Conservation (phyloP, 2,888 invertebrate genomes). For the Drosophila lutescens region DNA sequence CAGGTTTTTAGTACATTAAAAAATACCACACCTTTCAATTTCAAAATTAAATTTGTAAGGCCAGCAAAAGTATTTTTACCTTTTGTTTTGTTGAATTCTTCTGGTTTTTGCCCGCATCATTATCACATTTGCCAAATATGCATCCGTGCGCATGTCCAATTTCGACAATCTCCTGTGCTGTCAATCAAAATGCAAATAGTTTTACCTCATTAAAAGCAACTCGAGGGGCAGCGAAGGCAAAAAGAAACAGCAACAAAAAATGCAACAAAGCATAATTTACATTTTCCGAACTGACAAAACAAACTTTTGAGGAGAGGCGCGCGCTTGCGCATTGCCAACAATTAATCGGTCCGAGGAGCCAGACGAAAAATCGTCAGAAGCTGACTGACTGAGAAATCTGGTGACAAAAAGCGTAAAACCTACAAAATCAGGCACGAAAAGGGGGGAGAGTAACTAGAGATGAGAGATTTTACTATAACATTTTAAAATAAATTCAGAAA, state of each 20-base stretch:
- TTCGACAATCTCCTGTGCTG: conserved; percentile 69
- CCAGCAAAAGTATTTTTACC: conserved; percentile 8
- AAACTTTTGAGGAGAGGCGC: conserved; percentile 40
- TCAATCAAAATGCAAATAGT: conserved; percentile 77
- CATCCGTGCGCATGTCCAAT: conserved; percentile 57
- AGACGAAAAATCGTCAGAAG: conserved; percentile 1
- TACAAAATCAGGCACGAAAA: conserved; percentile 14
- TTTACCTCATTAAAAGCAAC: conserved; percentile 71
- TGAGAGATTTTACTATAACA: background rate
- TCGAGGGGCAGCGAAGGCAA: conserved; percentile 20
- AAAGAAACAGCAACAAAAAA: conserved; percentile 29
- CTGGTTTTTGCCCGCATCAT: conserved; percentile 41
- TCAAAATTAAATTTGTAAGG: conserved; percentile 17
- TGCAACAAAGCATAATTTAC: conserved; percentile 63
- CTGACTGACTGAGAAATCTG: conserved; percentile 38
- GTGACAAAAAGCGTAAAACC: conserved; percentile 50
- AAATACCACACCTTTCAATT: conserved; percentile 35
- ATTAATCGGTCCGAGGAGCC: conserved; percentile 49
- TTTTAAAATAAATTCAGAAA: no score
- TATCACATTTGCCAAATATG: conserved; percentile 70
- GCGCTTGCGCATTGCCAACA: conserved; percentile 53
- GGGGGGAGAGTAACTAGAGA: conserved; percentile 19
- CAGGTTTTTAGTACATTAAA: conserved; percentile 44
- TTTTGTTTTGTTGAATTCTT: conserved; percentile 19
- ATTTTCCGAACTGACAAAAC: conserved; percentile 57